These are phyloP conservation scores for Amphibalanus amphitrite DNA, from an alignment of 1,140 invertebrate species.

Conservation along the genomic window DNA sequence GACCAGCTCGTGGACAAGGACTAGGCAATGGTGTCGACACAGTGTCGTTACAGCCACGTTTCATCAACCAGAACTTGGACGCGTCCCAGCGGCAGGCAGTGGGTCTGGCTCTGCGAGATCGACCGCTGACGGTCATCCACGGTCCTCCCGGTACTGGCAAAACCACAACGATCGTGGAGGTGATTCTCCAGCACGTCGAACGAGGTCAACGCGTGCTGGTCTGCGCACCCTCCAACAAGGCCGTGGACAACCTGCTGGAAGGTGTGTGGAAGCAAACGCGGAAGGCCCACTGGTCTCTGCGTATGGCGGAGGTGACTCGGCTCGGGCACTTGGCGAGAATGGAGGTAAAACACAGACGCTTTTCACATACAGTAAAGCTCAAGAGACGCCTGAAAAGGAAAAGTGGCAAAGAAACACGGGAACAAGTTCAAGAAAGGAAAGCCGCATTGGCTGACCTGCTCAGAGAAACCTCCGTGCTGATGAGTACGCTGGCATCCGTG, in stretches of 20 bases:
- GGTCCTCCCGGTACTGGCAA: constrained; percentile 45
- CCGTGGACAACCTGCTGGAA: not conserved
- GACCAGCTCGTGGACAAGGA: no score
- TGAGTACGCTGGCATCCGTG: constrained; percentile 33
- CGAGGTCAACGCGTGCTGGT: constrained; percentile 28
- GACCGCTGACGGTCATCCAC: constrained; percentile 32
- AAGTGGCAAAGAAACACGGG: not conserved
- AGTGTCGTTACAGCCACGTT: no score
- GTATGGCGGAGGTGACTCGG: constrained; percentile 27
- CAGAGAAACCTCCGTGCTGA: constrained; percentile 23
- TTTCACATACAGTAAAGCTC: not conserved
- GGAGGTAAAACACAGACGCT: not conserved
- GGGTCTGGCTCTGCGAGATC: constrained; percentile 34
- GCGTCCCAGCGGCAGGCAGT: constrained; percentile 38
- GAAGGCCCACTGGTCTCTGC: not conserved
- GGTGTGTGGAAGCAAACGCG: not conserved
- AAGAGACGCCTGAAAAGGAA: not conserved
- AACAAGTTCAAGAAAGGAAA: not conserved
- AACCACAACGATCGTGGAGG: constrained; percentile 43
- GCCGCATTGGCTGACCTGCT: not conserved
- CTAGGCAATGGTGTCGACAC: no score
- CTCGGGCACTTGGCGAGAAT: constrained; percentile 39
- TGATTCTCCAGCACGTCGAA: constrained; percentile 34
- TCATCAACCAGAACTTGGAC: constrained; percentile 23
- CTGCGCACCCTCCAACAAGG: not conserved